Percentiles rank a stretch among this genome's conserved stretches.
Conservation (phyloP, 2,113 vertebrate genomes). For the Amblyornis subalaris region DNA sequence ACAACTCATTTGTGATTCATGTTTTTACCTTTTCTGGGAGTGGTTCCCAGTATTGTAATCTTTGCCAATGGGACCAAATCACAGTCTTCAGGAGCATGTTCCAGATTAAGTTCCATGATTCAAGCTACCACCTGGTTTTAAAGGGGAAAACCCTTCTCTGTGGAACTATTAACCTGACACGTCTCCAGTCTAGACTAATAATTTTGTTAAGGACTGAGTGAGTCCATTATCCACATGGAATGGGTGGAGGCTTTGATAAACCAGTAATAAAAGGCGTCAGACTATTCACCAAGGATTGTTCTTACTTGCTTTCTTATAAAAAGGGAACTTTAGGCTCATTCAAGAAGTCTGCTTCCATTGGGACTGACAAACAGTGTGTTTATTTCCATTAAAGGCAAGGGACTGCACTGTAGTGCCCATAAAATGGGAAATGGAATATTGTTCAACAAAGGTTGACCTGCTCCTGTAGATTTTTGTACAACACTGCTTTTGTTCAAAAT, state of each 20-base stretch:
- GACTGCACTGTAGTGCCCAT: background rate
- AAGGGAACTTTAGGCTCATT: background rate
- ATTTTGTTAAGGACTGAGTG: constrained; percentile 7
- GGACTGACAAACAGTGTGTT: background rate
- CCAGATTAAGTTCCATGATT: constrained; percentile 11
- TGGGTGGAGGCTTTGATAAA: constrained; percentile 23
- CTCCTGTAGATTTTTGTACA: background rate
- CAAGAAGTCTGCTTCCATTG: constrained; percentile 5
- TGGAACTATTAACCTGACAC: constrained; percentile 25
- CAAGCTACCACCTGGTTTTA: constrained; percentile 47
- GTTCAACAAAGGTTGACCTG: background rate
- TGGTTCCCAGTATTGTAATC: constrained; percentile 1
- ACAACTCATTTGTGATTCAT: background rate
- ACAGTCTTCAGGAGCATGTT: background rate
- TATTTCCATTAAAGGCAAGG: constrained; percentile 23
- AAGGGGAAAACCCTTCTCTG: constrained; percentile 5
- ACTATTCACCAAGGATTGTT: background rate
- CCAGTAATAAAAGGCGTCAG: background rate
- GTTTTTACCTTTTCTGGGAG: background rate
- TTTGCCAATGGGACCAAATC: background rate
- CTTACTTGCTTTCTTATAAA: constrained; percentile 32
- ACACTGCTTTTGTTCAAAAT: background rate
- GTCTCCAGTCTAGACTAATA: constrained; percentile 45
- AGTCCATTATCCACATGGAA: background rate
- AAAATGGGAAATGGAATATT: constrained; percentile 38